A percentile compares a stretch with the other conserved stretches of the same genome.
phyloP scores from a whole-genome alignment of 2,113 vertebrate genomes.

The Muscicapa adusta region DNA sequence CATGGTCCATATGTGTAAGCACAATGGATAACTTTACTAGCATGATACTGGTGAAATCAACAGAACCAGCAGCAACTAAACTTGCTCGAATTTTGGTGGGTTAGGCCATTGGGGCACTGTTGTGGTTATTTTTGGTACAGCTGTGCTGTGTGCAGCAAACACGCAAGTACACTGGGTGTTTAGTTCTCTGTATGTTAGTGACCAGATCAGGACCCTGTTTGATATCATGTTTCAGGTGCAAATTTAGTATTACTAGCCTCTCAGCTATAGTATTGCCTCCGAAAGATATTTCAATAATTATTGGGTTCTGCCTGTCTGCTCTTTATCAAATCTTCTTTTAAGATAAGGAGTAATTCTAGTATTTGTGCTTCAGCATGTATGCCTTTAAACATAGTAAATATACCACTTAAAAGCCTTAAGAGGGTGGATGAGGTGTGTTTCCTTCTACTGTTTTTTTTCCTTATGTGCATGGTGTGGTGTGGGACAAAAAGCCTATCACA shows the following conservation, averaged over 20 bases:
- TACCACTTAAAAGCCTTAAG: not conserved
- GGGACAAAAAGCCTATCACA: not conserved
- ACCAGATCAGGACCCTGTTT: not conserved
- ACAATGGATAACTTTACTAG: not conserved
- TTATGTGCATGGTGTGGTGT: not conserved
- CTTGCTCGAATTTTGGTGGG: not conserved
- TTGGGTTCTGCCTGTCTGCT: not conserved
- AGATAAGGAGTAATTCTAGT: not conserved
- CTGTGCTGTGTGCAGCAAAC: not conserved
- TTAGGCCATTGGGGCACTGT: not conserved
- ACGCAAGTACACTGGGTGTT: not conserved
- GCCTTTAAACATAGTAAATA: not conserved
- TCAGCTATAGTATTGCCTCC: not conserved
- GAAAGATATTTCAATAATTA: not conserved
- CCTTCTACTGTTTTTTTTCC: not conserved
- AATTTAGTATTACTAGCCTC: not conserved
- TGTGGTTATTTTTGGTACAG: accelerated
- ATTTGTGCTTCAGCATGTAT: not conserved
- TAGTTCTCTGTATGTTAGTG: not conserved
- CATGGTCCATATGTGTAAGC: not conserved
- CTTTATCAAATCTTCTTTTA: not conserved
- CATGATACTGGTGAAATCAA: not conserved
- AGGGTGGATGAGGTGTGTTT: not conserved
- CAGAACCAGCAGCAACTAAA: not conserved
- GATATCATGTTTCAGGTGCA: not conserved